Base-by-base conservation (phyloP, 2,888 invertebrate species). In the Dasypogon diadema region DNA sequence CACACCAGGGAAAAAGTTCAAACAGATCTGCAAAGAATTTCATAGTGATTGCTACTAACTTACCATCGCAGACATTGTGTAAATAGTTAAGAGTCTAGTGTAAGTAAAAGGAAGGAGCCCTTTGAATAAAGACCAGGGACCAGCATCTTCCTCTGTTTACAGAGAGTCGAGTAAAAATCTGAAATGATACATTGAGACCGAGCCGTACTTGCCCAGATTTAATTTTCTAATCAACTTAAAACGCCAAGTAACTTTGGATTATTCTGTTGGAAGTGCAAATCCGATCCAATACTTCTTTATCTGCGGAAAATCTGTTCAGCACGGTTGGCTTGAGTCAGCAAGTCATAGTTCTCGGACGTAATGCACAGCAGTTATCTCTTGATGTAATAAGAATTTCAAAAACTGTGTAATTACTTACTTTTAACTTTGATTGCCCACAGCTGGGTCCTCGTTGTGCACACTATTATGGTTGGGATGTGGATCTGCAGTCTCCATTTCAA, bases 191-290 rank as follows among this genome's bases (percentile, higher is more conserved):
- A 14, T 12, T 12, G 4, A 14, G 12, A 46, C 46, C 46, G 18
- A 8, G 3, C 10, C 1, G 65, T n/a, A 37, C 22, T 22, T 12
- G 18, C 12, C 10, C 22, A 46, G 46, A 5, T 22, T 42, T 42
- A 65, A 65, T 37, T 65, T 65, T 65, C 65, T 65, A 65, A 65
- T 65, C 65, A 65, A 65, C 65, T 65, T 65, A 65, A 65, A 65
- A 46, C 65, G 46, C 22, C 48, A 65, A 65, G 46, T 24, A 65
- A 46, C 10, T 24, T 24, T 42, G 48, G 24, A 46, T 65, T 30
- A 30, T 30, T 30, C 30, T 8, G 30, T 30, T n/a, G n/a, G n/a
- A n/a, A n/a, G n/a, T n/a, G n/a, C n/a, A n/a, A n/a, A n/a, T n/a
- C n/a, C n/a, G n/a, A n/a, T n/a, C n/a, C n/a, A n/a, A n/a, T n/a